phyloP scores from a whole-genome alignment of 2,888 invertebrate species.

The Scrobipalpa costella region DNA sequence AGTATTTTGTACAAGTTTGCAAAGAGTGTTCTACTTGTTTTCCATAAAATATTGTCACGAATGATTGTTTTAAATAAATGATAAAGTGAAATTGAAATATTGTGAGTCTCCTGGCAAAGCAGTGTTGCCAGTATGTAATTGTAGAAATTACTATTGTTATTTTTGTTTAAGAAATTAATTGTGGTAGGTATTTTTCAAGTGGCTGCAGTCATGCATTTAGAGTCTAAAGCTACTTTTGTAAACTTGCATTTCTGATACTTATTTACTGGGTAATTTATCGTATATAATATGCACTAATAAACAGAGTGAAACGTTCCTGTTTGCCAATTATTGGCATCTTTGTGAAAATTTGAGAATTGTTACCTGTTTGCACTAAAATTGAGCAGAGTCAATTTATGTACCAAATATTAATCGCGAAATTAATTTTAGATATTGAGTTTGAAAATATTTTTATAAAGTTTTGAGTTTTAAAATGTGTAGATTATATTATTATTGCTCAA shows the following conservation, averaged over 20 bases:
- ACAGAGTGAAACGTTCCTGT: background rate
- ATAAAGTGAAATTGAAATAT: background rate
- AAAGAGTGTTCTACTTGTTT: background rate
- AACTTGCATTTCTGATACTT: background rate
- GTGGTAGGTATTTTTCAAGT: background rate
- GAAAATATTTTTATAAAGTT: background rate
- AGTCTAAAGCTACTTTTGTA: conserved; percentile 7
- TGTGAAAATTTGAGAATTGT: background rate
- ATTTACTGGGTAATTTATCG: background rate
- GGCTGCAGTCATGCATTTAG: background rate
- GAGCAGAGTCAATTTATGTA: background rate
- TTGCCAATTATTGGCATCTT: background rate
- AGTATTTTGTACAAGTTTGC: background rate
- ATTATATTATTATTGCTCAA: background rate
- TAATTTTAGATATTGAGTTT: background rate
- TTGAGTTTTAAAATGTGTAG: conserved; percentile 5
- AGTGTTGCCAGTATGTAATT: background rate
- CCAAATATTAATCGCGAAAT: background rate
- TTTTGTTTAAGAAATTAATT: background rate
- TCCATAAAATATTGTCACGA: background rate
- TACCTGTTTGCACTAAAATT: conserved; percentile 4
- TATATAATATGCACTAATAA: background rate
- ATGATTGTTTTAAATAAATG: background rate
- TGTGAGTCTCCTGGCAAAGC: background rate
- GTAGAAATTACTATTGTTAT: background rate